phyloP scores from a whole-genome alignment of 2,888 invertebrate species.

The Selenia dentaria region DNA sequence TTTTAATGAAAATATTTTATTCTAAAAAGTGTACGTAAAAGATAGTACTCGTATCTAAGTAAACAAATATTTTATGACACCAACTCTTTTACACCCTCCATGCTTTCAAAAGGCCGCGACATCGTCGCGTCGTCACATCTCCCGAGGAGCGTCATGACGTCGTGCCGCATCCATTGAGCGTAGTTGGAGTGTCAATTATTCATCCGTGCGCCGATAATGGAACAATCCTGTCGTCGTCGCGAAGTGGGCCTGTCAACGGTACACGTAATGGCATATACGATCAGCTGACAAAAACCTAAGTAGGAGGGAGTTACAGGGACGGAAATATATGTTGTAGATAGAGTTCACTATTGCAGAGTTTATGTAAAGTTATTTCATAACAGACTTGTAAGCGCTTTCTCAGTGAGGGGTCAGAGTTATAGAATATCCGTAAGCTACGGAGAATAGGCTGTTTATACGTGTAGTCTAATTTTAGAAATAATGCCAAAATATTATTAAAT shows the following conservation, averaged over 20 bases:
- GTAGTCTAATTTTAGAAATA: too few relatives aligned
- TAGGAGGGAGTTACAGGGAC: not conserved
- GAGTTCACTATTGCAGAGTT: not conserved
- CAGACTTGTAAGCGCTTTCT: too few relatives aligned
- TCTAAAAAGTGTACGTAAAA: too few relatives aligned
- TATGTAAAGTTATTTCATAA: not conserved
- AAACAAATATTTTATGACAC: too few relatives aligned
- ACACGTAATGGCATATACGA: slow-evolving; percentile 64
- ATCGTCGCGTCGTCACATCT: slow-evolving; percentile 1
- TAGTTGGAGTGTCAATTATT: slow-evolving; percentile 72
- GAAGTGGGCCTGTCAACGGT: slow-evolving; percentile 75
- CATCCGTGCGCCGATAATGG: slow-evolving; percentile 77
- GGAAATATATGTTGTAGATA: slow-evolving; percentile 3
- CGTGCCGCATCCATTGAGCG: slow-evolving; percentile 60
- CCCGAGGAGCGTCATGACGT: slow-evolving; percentile 24
- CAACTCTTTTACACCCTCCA: slow-evolving; percentile 1
- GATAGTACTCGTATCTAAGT: too few relatives aligned
- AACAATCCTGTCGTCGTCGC: slow-evolving; percentile 76
- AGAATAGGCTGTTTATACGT: too few relatives aligned
- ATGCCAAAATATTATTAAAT: too few relatives aligned
- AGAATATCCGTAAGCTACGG: too few relatives aligned
- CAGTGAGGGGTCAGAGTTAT: too few relatives aligned
- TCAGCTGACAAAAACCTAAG: slow-evolving; percentile 58
- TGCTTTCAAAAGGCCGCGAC: slow-evolving; percentile 7
- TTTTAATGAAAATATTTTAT: too few relatives aligned